A percentile compares a stretch with the other conserved stretches of the same genome.
These are phyloP conservation scores for Nothoprocta perdicaria DNA, from an alignment of 2,113 vertebrate species.

Conservation along the genomic window DNA sequence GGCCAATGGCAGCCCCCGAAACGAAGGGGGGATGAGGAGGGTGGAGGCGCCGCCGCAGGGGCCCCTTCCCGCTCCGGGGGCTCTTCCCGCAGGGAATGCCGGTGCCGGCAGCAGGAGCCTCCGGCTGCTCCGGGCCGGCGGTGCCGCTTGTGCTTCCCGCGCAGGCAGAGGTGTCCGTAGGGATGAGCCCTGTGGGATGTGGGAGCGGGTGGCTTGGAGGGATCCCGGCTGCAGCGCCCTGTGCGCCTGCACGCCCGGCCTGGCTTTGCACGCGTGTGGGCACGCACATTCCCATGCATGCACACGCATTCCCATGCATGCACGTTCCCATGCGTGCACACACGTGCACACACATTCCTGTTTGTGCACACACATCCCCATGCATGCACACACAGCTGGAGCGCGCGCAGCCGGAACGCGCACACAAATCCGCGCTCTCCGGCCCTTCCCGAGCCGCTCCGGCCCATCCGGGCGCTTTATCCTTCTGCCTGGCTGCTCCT, in stretches of 20 bases:
- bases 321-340: too few relatives aligned
- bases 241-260: too few relatives aligned
- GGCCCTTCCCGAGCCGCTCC: neutral
- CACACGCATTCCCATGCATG: accelerated
- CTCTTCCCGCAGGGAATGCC: too few relatives aligned
- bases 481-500: conserved; percentile 71
- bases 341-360: neutral
- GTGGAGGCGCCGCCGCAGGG: neutral
- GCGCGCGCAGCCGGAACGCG: too few relatives aligned
- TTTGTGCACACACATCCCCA: accelerated
- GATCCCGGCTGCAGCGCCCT: too few relatives aligned
- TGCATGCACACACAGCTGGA: neutral
- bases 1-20: conserved; percentile 36
- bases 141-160: too few relatives aligned
- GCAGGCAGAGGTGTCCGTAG: too few relatives aligned
- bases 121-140: too few relatives aligned
- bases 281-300: neutral
- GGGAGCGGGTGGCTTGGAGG: too few relatives aligned
- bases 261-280: neutral
- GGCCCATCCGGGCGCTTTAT: conserved; percentile 53
- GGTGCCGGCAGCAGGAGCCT: too few relatives aligned
- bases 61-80: too few relatives aligned
- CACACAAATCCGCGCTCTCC: neutral
- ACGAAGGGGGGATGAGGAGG: conserved; percentile 20
- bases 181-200: too few relatives aligned